Evolutionary conservation across 2,113 vertebrate genomes (phyloP), one percentile per base, ranked within the genome.

Genomic region (Peromyscus californicus): DNA sequence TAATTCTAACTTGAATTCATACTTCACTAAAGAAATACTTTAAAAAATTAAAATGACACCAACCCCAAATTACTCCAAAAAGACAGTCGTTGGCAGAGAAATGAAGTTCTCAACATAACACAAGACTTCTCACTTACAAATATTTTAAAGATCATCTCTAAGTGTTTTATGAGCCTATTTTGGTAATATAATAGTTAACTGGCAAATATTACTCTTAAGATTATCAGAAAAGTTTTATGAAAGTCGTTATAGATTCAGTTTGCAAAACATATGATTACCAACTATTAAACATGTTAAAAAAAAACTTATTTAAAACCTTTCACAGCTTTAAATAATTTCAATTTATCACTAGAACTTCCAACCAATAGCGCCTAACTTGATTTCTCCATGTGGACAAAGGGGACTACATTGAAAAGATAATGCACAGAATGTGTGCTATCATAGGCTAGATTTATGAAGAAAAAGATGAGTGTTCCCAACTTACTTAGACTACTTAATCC

Each of bases 121-220:
- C 2, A 95, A 75, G 9, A 13, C 2, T 51, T 17, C 3, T 72
- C 24, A 74, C 1, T 70, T 61, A 11, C 72, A 69, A 84, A 86
- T 42, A 61, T 51, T 59, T 39, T 11, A 21, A 63, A 83, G 33
- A 45, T 59, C 4, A 90, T 59, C 80, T 2, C 11, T 69, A 2
- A 51, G 13, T 63, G 7, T 78, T 78, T 21, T 67, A 59, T 78
- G 89, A 72, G 22, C 7, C 21, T 63, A 61, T 83, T 17, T 89
- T 94, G 8, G 80, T 82, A 85, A 59, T 45, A 69, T 69, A 2
- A 21, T 72, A 65, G 16, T 84, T 88, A 61, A 83, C 45, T 74
- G 21, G 17, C 76, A 89, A 61, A 31, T 10, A 90, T 88, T 63
- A 74, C 21, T 92, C 80, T 69, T 54, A 67, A 95, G 92, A 92